These are phyloP conservation scores for Seladonia tumulorum DNA, from an alignment of 2,888 invertebrate genomes.

Conservation along the genomic window DNA sequence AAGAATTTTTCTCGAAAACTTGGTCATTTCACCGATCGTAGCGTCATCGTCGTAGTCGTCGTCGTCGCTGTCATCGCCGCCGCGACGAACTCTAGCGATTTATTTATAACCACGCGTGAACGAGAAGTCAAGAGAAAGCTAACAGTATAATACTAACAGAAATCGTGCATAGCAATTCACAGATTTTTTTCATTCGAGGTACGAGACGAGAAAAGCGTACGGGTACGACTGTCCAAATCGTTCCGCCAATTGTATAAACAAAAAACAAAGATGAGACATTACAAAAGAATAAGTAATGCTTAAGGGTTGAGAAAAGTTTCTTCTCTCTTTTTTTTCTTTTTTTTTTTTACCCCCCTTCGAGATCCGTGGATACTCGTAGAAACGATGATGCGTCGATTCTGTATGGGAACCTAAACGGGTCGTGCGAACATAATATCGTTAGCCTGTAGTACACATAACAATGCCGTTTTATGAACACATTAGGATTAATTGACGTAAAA, in stretches of 20 bases:
- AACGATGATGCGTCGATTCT: constrained; percentile 71
- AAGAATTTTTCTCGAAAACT: not conserved
- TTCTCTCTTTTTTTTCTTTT: not conserved
- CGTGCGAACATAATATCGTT: constrained; percentile 73
- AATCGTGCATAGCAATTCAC: constrained; percentile 27
- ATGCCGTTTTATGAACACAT: constrained; percentile 77
- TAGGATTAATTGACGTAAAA: constrained; percentile 69
- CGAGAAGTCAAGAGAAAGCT: not conserved
- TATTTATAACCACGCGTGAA: constrained; percentile 12
- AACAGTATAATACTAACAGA: not conserved
- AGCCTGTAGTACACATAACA: constrained; percentile 75
- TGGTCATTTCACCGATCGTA: constrained; percentile 8
- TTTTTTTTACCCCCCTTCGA: constrained; percentile 29
- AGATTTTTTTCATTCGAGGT: constrained; percentile 23
- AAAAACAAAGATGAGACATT: not conserved
- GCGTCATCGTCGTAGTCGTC: not conserved
- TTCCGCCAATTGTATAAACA: constrained; percentile 26
- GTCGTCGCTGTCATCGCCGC: constrained; percentile 6
- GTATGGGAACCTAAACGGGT: constrained; percentile 66
- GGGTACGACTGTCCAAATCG: constrained; percentile 48
- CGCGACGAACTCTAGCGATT: constrained; percentile 5
- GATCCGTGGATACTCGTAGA: constrained; percentile 60
- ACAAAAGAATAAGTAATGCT: constrained; percentile 12
- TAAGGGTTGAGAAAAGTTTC: constrained; percentile 14
- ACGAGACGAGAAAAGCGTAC: constrained; percentile 39